Evolutionary conservation across 2,888 invertebrate genomes (phyloP).

Genomic region (Leucoma salicis): DNA sequence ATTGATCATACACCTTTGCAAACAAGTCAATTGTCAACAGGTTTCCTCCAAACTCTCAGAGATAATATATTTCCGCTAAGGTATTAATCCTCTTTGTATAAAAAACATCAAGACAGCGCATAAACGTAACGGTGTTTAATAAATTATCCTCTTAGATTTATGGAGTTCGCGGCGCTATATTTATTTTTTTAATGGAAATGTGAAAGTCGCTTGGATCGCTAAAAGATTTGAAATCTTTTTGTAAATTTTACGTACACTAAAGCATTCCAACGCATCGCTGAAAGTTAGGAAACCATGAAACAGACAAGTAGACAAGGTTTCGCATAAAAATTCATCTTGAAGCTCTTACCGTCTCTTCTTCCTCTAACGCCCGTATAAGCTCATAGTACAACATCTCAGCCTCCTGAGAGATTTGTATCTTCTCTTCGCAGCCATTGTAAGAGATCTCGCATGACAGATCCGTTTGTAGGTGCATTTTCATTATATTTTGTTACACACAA

Average conservation of each 20-base stretch:
- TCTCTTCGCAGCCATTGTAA: constrained; percentile 60
- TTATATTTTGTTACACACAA: constrained; percentile 17
- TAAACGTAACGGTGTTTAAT: constrained; percentile 20
- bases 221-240: no score
- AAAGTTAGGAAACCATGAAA: no score
- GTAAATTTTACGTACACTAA: no score
- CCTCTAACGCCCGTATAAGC: constrained; percentile 72
- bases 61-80: constrained; percentile 15
- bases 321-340: no score
- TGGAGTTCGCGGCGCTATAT: neutral
- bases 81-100: constrained; percentile 24
- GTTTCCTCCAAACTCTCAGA: constrained; percentile 26
- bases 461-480: constrained; percentile 73
- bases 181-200: neutral
- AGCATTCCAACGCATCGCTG: no score
- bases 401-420: constrained; percentile 72
- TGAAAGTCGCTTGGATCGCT: neutral
- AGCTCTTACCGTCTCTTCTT: constrained; percentile 76
- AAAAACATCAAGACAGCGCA: constrained; percentile 13
- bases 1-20: no score
- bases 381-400: constrained; percentile 79
- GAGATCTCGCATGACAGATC: constrained; percentile 67
- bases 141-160: constrained; percentile 23
- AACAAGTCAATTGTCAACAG: constrained; percentile 24
- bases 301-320: no score